Evolutionary conservation across 2,797 vertebrate species (phyloP).

Genomic region (Megaceryle alcyon): DNA sequence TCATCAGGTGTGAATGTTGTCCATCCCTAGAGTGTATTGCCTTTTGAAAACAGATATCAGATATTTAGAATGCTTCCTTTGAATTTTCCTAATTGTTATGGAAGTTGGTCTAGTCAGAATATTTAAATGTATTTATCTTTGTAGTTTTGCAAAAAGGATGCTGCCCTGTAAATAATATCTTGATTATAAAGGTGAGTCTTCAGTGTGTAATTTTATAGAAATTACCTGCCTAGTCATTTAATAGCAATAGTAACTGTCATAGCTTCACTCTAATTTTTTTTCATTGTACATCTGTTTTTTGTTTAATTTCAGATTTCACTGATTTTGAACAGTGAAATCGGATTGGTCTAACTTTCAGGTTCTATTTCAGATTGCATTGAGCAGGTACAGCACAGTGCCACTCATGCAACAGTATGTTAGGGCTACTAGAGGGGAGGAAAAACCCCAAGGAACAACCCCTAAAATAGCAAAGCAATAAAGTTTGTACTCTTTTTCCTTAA

Average conservation of each 20-base stretch:
- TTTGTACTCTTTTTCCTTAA: neutral
- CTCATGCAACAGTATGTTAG: neutral
- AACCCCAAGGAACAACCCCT: neutral
- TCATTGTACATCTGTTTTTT: neutral
- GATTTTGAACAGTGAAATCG: neutral
- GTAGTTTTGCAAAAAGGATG: neutral
- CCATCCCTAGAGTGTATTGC: neutral
- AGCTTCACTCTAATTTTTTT: neutral
- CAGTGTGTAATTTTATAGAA: neutral
- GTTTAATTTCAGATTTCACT: neutral
- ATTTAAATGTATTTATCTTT: neutral
- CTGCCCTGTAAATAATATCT: neutral
- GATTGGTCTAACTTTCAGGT: neutral
- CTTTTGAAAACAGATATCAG: neutral
- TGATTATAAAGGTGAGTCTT: neutral
- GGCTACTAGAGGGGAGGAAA: neutral
- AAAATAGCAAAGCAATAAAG: neutral
- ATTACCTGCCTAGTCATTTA: neutral
- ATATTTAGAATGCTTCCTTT: neutral
- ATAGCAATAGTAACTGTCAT: neutral
- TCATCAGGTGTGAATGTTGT: neutral
- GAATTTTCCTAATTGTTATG: neutral
- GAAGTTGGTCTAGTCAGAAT: neutral
- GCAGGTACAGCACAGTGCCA: neutral
- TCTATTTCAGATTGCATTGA: neutral